These are phyloP conservation scores for Peromyscus melanophrys DNA, from an alignment of 2,797 vertebrate genomes.

Conservation along the genomic window DNA sequence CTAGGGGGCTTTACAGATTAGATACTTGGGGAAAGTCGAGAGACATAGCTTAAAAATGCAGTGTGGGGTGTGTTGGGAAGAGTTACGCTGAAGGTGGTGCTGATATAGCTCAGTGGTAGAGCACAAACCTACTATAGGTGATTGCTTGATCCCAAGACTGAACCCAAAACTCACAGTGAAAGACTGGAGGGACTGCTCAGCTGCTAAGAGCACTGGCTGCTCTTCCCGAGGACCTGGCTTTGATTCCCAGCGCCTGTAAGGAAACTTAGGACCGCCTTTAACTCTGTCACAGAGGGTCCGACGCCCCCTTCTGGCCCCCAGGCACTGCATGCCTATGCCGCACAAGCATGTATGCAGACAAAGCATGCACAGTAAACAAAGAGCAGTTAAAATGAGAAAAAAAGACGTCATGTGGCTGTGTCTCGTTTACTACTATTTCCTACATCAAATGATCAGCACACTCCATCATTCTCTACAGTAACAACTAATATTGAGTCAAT, in stretches of 20 bases:
- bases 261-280: not conserved
- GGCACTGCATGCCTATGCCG: not conserved
- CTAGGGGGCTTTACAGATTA: not conserved
- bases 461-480: rapidly evolving
- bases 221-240: not conserved
- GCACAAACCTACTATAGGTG: not conserved
- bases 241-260: too few species aligned
- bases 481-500: not conserved
- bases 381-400: not conserved
- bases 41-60: not conserved
- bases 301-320: not conserved
- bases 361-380: not conserved
- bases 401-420: rapidly evolving
- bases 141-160: not conserved
- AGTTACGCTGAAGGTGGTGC: not conserved
- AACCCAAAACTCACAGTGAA: not conserved
- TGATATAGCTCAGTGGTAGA: not conserved
- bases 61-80: not conserved
- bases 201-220: not conserved
- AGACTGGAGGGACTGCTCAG: not conserved
- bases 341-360: not conserved
- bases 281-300: too few species aligned
- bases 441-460: not conserved
- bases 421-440: rapidly evolving
- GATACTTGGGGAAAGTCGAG: not conserved